Evolutionary conservation across 2,113 vertebrate species (phyloP).

Genomic region (Scartelaos histophorus): DNA sequence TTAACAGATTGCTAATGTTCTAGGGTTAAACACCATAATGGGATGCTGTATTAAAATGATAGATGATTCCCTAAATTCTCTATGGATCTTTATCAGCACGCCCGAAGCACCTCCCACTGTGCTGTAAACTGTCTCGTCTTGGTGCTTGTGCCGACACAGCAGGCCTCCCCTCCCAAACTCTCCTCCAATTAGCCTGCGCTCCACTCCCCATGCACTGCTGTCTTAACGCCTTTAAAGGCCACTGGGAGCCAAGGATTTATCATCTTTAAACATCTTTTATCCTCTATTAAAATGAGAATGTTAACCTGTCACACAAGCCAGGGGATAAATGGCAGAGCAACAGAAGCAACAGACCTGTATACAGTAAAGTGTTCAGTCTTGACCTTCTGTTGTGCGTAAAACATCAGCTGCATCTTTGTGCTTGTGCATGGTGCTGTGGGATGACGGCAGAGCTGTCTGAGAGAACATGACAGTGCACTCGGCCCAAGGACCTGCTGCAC

Average conservation of each 20-base stretch:
- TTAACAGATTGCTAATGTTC: slow-evolving; percentile 60
- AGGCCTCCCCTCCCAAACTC: slow-evolving; percentile 31
- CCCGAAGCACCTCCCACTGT: slow-evolving; percentile 31
- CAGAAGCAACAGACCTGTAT: slow-evolving; percentile 20
- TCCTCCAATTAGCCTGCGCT: slow-evolving; percentile 46
- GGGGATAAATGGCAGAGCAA: slow-evolving; percentile 5
- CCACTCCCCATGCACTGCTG: slow-evolving; percentile 21
- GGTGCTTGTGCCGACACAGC: slow-evolving; percentile 45
- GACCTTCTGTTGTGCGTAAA: slow-evolving; percentile 48
- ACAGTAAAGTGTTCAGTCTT: slow-evolving; percentile 50
- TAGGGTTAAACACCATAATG: slow-evolving; percentile 26
- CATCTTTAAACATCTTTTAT: slow-evolving; percentile 39
- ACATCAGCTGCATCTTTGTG: slow-evolving; percentile 19
- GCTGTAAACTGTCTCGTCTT: slow-evolving; percentile 42
- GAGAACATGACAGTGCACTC: slow-evolving; percentile 30
- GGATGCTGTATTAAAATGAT: slow-evolving; percentile 19
- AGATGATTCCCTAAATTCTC: slow-evolving; percentile 10
- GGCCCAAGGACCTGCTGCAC: slow-evolving; percentile 27
- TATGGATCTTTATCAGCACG: slow-evolving; percentile 26
- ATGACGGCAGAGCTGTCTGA: slow-evolving; percentile 20
- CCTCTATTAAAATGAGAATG: slow-evolving; percentile 43
- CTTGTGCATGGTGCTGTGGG: slow-evolving; percentile 12
- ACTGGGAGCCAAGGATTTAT: slow-evolving; percentile 24
- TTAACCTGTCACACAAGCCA: slow-evolving; percentile 19
- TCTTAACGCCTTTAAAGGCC: slow-evolving; percentile 36